These are phyloP conservation scores for Acanthochromis polyacanthus DNA, from an alignment of 2,113 vertebrate species.

Conservation along the genomic window DNA sequence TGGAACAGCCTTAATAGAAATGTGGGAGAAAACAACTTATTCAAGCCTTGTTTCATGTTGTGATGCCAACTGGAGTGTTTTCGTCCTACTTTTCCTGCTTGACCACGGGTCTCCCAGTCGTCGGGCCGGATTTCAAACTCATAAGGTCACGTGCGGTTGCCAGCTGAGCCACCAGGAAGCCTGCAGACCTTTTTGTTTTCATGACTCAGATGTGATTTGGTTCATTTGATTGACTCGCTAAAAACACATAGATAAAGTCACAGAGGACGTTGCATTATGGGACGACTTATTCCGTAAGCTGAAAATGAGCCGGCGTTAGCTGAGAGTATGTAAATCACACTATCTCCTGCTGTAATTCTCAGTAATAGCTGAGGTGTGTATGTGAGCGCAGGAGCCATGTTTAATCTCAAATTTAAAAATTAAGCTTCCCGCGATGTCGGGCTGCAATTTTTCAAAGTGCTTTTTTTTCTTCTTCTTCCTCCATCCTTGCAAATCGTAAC, in stretches of 20 bases:
- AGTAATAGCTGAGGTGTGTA: background rate
- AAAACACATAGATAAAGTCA: constrained; percentile 9
- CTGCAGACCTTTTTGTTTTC: constrained; percentile 40
- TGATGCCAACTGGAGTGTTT: background rate
- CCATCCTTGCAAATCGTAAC: constrained; percentile 25
- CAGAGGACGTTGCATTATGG: constrained; percentile 10
- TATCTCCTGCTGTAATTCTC: background rate
- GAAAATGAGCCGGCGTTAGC: constrained; percentile 7
- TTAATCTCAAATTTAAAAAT: constrained; percentile 26
- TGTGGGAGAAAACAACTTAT: constrained; percentile 24
- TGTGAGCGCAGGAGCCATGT: background rate
- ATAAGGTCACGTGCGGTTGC: constrained; percentile 33
- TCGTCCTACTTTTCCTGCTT: constrained; percentile 57
- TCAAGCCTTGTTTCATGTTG: constrained; percentile 8
- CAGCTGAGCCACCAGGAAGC: constrained; percentile 70
- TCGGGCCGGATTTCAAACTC: constrained; percentile 44
- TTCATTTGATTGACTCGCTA: constrained; percentile 48
- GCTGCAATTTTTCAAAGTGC: constrained; percentile 35
- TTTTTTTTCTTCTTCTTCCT: background rate
- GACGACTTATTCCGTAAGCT: background rate
- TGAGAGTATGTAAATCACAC: constrained; percentile 5
- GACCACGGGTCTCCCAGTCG: constrained; percentile 44
- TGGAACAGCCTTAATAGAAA: constrained; percentile 11
- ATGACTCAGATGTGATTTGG: constrained; percentile 54
- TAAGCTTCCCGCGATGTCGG: background rate